phyloP scores from a whole-genome alignment of 2,797 vertebrate genomes.

The Setipinna tenuifilis region DNA sequence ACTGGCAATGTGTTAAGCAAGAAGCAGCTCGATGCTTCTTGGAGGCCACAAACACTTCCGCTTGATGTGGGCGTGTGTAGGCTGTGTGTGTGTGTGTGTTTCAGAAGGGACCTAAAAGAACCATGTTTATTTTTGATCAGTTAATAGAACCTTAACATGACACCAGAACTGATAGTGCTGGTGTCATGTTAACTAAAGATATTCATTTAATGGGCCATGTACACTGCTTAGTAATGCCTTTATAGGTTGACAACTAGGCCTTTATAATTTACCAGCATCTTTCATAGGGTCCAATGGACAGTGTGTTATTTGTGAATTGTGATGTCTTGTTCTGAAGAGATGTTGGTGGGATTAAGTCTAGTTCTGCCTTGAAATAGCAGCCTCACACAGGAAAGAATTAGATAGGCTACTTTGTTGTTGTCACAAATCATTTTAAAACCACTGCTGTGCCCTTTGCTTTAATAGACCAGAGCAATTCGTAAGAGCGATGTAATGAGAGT shows the following conservation, averaged over 20 bases:
- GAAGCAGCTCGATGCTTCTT: background rate
- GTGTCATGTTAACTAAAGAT: background rate
- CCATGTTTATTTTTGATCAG: no score
- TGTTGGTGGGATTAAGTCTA: no score
- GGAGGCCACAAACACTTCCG: background rate
- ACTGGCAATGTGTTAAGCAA: background rate
- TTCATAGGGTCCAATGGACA: background rate
- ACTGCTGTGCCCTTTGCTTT: background rate
- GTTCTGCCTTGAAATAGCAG: background rate
- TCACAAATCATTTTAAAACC: background rate
- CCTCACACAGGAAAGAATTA: background rate
- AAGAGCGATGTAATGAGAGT: no score
- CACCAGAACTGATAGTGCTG: no score
- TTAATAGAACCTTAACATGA: no score
- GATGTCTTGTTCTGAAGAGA: no score
- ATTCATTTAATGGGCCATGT: background rate
- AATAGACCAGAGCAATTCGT: background rate
- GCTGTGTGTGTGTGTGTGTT: constrained; percentile 7
- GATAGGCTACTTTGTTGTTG: background rate
- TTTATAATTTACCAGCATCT: background rate
- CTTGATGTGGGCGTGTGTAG: background rate
- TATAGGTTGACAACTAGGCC: background rate
- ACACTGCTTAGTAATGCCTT: background rate
- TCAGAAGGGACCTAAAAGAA: background rate
- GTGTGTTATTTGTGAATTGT: background rate